Percentiles rank a stretch among this genome's conserved stretches.
phyloP scores from a whole-genome alignment of 2,888 invertebrate species.

The Xestia sexstrigata region DNA sequence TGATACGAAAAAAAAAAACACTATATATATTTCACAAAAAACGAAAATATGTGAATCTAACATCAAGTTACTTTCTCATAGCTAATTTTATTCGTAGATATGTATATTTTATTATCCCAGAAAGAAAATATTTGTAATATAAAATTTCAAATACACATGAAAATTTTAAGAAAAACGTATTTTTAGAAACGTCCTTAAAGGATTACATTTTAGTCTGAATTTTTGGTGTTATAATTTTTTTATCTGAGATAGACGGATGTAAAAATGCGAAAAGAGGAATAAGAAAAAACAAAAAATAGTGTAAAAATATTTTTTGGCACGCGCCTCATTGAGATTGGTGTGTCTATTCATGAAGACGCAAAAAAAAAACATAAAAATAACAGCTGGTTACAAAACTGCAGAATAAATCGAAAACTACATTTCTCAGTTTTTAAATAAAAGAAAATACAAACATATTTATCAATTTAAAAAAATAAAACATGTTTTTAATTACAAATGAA shows the following conservation, averaged over 20 bases:
- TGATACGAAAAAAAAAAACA: constrained; percentile 2
- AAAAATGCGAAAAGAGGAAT: constrained; percentile 67
- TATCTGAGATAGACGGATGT: constrained; percentile 78
- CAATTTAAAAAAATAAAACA: neutral
- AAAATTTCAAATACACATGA: constrained; percentile 69
- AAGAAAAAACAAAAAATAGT: constrained; percentile 44
- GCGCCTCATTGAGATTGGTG: constrained; percentile 62
- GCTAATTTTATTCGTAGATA: constrained; percentile 53
- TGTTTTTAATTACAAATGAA: constrained; percentile 16
- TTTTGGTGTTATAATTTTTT: constrained; percentile 85
- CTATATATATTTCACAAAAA: constrained; percentile 5
- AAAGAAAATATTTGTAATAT: constrained; percentile 58
- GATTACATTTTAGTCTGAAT: constrained; percentile 82
- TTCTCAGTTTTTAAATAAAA: neutral
- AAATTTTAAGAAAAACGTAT: constrained; percentile 76
- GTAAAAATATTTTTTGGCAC: constrained; percentile 73
- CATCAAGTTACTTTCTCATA: constrained; percentile 34
- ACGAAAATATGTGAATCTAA: neutral
- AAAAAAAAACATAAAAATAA: neutral
- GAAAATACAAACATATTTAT: neutral
- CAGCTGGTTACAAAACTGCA: neutral
- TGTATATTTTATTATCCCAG: constrained; percentile 44
- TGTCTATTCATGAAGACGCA: constrained; percentile 16
- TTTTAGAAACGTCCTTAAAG: constrained; percentile 84
- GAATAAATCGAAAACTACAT: neutral